Percentiles rank a stretch among this genome's conserved stretches.
Evolutionary conservation across 1,140 invertebrate species (phyloP).

Genomic region (Drosophila gunungcola): DNA sequence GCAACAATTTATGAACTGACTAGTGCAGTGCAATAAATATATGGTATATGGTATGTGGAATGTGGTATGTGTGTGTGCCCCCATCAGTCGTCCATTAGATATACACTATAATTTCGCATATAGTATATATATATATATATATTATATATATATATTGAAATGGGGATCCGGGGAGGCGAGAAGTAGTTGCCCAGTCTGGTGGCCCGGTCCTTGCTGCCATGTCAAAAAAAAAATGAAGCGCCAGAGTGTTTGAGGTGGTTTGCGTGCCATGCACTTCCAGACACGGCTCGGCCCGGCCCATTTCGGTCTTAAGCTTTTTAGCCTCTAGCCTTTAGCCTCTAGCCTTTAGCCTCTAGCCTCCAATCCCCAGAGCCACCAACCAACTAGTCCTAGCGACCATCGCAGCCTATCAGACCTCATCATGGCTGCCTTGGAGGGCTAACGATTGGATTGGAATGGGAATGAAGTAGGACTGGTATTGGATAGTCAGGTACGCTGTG

Average conservation of each 20-base stretch:
- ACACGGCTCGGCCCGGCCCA: slow-evolving; percentile 57
- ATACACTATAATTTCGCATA: slow-evolving; percentile 37
- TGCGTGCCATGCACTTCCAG: slow-evolving; percentile 74
- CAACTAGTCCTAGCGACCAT: slow-evolving; percentile 73
- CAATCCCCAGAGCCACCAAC: slow-evolving; percentile 30
- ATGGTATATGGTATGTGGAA: too few species aligned
- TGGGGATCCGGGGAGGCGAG: slow-evolving; percentile 45
- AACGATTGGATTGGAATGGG: not conserved
- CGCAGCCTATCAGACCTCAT: slow-evolving; percentile 65
- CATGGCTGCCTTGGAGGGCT: slow-evolving; percentile 13
- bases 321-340: slow-evolving; percentile 4
- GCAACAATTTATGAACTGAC: slow-evolving; percentile 81
- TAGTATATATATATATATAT: slow-evolving; percentile 29
- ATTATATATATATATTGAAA: slow-evolving; percentile 36
- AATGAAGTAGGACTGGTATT: not conserved
- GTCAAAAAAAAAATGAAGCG: slow-evolving; percentile 66
- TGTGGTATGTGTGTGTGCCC: slow-evolving; percentile 10
- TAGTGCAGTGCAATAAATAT: slow-evolving; percentile 53
- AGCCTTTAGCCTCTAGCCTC: not conserved
- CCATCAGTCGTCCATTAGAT: slow-evolving; percentile 22
- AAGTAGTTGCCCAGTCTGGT: slow-evolving; percentile 79
- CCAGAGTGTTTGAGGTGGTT: slow-evolving; percentile 35
- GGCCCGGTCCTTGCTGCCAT: slow-evolving; percentile 57
- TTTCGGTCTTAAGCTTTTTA: slow-evolving; percentile 39
- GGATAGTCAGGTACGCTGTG: slow-evolving; percentile 46